These are phyloP conservation scores for Lepisosteus osseus DNA, from an alignment of 2,113 vertebrate genomes.

Conservation along the genomic window DNA sequence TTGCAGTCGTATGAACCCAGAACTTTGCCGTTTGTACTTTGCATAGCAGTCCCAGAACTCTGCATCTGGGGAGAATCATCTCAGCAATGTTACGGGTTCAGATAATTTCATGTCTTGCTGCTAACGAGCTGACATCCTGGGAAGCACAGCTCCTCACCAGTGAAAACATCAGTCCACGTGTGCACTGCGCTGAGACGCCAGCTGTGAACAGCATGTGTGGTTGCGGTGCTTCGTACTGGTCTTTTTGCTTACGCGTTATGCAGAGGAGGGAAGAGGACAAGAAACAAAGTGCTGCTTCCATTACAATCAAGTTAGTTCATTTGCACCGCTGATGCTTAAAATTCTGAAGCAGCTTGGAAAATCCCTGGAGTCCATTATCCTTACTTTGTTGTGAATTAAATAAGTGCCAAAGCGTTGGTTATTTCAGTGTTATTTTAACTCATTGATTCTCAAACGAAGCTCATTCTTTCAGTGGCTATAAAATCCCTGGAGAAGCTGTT, in stretches of 20 bases:
- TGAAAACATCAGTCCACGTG: too few relatives aligned
- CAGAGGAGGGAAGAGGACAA: constrained; percentile 35
- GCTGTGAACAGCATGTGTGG: too few relatives aligned
- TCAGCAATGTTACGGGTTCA: too few relatives aligned
- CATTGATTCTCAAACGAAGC: constrained; percentile 59
- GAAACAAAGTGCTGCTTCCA: constrained; percentile 56
- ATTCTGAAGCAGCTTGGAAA: constrained; percentile 58
- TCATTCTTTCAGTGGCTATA: constrained; percentile 49
- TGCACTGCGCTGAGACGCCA: neutral
- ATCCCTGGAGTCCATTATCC: constrained; percentile 73
- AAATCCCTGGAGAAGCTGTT: constrained; percentile 46
- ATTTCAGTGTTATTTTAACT: constrained; percentile 71
- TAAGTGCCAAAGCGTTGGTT: constrained; percentile 73
- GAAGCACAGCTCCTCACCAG: too few relatives aligned
- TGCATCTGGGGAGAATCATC: too few relatives aligned
- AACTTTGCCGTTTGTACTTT: too few relatives aligned
- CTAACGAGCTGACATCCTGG: too few relatives aligned
- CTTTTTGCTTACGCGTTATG: neutral
- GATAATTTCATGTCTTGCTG: too few relatives aligned
- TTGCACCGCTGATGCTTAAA: constrained; percentile 67
- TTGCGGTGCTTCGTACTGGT: neutral
- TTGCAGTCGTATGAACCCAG: too few relatives aligned
- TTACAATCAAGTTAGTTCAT: constrained; percentile 67
- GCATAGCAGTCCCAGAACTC: too few relatives aligned
- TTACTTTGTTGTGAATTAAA: constrained; percentile 79